Evolutionary conservation across 1,140 invertebrate genomes (phyloP), one percentile per base, ranked within the genome.

Genomic region (Globodera ellingtonae): DNA sequence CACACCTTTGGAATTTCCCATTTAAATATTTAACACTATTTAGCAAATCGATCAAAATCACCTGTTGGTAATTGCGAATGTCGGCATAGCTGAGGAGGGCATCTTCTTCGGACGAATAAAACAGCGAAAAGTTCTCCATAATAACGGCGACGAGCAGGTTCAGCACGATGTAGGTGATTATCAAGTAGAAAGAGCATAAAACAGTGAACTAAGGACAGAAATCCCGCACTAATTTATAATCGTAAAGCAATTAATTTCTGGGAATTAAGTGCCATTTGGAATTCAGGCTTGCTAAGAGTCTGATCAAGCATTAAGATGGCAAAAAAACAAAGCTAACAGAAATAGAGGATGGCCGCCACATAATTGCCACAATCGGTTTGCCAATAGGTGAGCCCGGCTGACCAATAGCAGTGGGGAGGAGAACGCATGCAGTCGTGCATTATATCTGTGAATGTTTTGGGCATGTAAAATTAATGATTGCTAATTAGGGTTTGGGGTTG

Each of bases 41-140:
- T 47, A 8, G 13, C 5, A 9, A 9, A 13, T 21, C 50, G 47
- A 13, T 74, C 47, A 18, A 21, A 67, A 48, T 47, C 69, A 77
- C 75, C 86, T 97, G 98, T 91, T 99, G 98, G 89, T 98, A 99
- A 90, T 99, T 98, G 85, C 97, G 92, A 81, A 99, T 98, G 88
- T 99, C 97, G 62, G 95, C 96, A 87, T 93, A 93, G 81, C 92
- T 92, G 7, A 99, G 91, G 69, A 99, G 90, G 24, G 97, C 97
- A 90, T 99, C 98, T 92, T 99, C 98, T 92, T 99, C 98, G 88
- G 98, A 98, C 0, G 97, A 99, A 89, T 99, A 99, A 90, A 99
- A 99, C 80, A 99, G 91, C 0, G 97, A 98, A 91, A 99, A 99
- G 91, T 99, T 99, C 92, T 99, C 97, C 97, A 99, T 99, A 90